Conservation (phyloP, 1,140 invertebrate genomes). For the Mercenaria mercenaria region DNA sequence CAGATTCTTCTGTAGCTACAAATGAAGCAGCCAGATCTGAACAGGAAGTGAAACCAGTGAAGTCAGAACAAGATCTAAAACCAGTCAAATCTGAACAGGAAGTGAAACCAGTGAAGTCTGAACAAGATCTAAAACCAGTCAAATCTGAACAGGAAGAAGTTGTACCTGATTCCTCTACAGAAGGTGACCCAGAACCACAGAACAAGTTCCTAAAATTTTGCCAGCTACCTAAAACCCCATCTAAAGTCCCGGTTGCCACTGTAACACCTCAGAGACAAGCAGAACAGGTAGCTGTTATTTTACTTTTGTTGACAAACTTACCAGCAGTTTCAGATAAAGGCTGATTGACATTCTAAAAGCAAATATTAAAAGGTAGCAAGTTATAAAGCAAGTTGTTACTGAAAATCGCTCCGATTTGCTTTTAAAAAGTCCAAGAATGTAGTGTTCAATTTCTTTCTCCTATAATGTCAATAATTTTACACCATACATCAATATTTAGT, state of each 20-base stretch:
- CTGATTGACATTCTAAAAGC: too few species aligned
- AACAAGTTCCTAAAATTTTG: slow-evolving; percentile 62
- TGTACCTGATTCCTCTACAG: slow-evolving; percentile 7
- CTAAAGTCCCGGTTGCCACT: slow-evolving; percentile 39
- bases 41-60: background rate
- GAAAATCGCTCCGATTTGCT: too few species aligned
- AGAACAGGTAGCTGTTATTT: background rate
- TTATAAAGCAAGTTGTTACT: too few species aligned
- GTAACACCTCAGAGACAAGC: slow-evolving; percentile 46
- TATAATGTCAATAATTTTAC: too few species aligned
- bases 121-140: background rate
- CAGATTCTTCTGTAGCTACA: too few species aligned
- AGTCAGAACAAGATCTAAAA: background rate
- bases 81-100: background rate
- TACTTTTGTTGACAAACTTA: background rate
- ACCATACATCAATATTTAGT: too few species aligned
- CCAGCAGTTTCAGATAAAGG: too few species aligned
- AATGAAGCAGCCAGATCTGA: background rate
- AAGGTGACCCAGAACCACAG: background rate
- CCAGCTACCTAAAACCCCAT: slow-evolving; percentile 36
- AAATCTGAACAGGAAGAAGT: background rate
- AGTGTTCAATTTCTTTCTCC: too few species aligned
- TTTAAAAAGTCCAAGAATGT: too few species aligned
- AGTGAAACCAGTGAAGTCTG: background rate
- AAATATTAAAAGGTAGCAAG: too few species aligned